These are phyloP conservation scores for Camelus bactrianus DNA, from an alignment of 2,113 vertebrate genomes.

Conservation along the genomic window DNA sequence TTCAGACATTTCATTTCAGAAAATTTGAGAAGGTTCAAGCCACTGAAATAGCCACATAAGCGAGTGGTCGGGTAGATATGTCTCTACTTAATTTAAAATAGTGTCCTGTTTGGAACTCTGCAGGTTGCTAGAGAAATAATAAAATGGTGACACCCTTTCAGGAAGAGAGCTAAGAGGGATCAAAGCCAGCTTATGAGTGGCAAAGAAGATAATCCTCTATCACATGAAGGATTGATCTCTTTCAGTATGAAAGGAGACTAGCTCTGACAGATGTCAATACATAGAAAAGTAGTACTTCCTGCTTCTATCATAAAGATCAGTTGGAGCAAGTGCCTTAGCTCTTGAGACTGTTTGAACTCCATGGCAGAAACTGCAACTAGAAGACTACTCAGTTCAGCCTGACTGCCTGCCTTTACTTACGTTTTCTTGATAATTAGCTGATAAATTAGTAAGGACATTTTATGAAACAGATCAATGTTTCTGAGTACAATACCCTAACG, in stretches of 20 bases:
- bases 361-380: not conserved
- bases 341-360: constrained; percentile 53
- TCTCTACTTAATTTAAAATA: constrained; percentile 57
- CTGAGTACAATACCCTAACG: not conserved
- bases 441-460: not conserved
- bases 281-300: constrained; percentile 59
- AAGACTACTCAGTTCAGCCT: not conserved
- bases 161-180: constrained; percentile 66
- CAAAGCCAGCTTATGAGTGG: constrained; percentile 58
- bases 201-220: constrained; percentile 68
- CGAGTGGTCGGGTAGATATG: not conserved
- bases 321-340: constrained; percentile 29
- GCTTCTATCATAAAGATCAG: constrained; percentile 57
- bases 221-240: constrained; percentile 66
- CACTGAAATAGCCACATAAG: constrained; percentile 38
- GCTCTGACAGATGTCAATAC: constrained; percentile 63
- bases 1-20: constrained; percentile 32
- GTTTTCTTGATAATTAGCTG: not conserved
- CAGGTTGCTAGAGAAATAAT: constrained; percentile 46
- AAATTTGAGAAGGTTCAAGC: constrained; percentile 45
- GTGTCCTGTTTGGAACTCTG: constrained; percentile 41
- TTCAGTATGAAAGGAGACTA: constrained; percentile 65
- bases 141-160: constrained; percentile 57
- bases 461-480: not conserved
- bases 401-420: not conserved